Evolutionary conservation across 2,888 invertebrate genomes (phyloP).

Genomic region (Sturmia bella): DNA sequence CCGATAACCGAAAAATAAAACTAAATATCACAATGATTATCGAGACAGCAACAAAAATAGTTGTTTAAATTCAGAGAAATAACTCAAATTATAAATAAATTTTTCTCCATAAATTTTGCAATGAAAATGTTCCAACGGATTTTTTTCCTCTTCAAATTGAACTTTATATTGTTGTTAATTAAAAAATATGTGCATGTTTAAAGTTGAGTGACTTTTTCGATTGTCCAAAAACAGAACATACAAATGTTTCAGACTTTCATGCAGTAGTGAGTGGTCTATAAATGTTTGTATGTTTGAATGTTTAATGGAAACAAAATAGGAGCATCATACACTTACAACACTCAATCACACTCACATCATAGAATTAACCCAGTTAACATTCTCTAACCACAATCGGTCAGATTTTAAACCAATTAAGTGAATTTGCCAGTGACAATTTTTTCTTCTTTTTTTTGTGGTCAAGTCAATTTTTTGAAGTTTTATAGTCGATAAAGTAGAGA

Average conservation of each 20-base stretch:
- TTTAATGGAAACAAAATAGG: constrained; percentile 46
- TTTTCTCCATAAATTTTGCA: too few relatives aligned
- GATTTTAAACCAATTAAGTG: not conserved
- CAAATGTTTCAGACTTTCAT: constrained; percentile 47
- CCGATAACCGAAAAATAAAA: too few relatives aligned
- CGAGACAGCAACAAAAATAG: too few relatives aligned
- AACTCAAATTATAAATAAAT: too few relatives aligned
- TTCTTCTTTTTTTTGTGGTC: not conserved
- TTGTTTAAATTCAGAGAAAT: too few relatives aligned
- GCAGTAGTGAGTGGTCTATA: constrained; percentile 21
- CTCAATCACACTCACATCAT: constrained; percentile 13
- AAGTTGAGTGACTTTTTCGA: not conserved
- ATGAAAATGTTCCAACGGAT: too few relatives aligned
- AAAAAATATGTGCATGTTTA: too few relatives aligned
- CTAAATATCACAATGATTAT: too few relatives aligned
- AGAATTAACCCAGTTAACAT: constrained; percentile 4
- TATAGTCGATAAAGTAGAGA: too few relatives aligned
- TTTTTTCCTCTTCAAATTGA: too few relatives aligned
- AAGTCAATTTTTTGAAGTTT: too few relatives aligned
- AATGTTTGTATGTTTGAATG: constrained; percentile 32
- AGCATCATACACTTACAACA: constrained; percentile 49
- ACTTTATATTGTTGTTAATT: too few relatives aligned
- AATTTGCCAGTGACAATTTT: not conserved
- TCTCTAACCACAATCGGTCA: not conserved
- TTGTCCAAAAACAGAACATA: constrained; percentile 1